These are phyloP conservation scores for Diachasma alloeum DNA, from an alignment of 1,140 invertebrate genomes.

Conservation along the genomic window DNA sequence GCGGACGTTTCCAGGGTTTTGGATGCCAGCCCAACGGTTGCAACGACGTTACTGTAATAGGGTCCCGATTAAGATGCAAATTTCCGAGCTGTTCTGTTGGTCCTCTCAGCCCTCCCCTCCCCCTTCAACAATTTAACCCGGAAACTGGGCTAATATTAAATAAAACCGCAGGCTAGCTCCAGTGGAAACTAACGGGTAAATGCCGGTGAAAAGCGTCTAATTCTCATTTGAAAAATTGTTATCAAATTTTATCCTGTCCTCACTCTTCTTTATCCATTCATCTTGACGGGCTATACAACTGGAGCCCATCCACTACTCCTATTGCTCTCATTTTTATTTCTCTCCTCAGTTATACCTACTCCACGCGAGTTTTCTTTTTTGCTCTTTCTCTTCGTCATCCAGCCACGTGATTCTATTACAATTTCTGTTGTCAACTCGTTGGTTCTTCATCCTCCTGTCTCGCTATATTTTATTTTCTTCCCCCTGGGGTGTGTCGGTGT, in stretches of 20 bases:
- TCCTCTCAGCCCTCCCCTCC: not conserved
- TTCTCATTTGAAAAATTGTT: constrained; percentile 35
- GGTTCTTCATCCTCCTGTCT: not conserved
- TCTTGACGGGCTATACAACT: constrained; percentile 14
- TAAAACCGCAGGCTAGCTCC: constrained; percentile 22
- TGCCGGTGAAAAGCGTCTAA: constrained; percentile 12
- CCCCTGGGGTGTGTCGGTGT: not conserved
- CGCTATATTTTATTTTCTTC: not conserved
- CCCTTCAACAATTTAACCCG: constrained; percentile 34
- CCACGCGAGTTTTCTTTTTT: not conserved
- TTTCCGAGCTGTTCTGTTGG: constrained; percentile 35
- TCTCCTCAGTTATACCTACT: not conserved
- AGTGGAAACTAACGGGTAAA: not conserved
- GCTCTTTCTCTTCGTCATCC: not conserved
- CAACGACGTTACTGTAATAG: constrained; percentile 58
- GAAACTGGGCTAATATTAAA: constrained; percentile 38
- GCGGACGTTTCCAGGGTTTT: constrained; percentile 16
- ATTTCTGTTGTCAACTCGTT: constrained; percentile 12
- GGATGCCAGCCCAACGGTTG: constrained; percentile 21
- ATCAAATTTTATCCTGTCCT: constrained; percentile 30
- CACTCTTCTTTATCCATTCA: constrained; percentile 18
- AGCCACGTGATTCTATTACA: constrained; percentile 18
- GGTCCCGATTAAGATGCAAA: constrained; percentile 62
- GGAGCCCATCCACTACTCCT: not conserved
- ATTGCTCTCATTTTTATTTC: constrained; percentile 5